A percentile compares a stretch with the other conserved stretches of the same genome.
Evolutionary conservation across 2,797 vertebrate species (phyloP).

Genomic region (Phrynocephalus forsythii): DNA sequence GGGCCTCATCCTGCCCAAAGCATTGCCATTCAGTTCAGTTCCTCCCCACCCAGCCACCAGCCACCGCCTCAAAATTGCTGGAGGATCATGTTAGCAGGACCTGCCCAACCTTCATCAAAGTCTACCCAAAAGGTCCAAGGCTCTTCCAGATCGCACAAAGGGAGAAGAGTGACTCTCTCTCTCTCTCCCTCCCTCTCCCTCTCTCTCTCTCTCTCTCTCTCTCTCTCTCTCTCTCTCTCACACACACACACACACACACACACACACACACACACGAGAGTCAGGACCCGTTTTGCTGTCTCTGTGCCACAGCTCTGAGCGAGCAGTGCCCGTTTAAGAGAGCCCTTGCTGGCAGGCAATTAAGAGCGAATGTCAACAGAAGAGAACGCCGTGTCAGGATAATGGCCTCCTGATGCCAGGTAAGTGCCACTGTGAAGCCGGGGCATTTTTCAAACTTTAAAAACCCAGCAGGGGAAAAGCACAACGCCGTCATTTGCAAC

Average conservation of each 20-base stretch:
- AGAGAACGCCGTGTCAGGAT: neutral
- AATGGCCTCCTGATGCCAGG: conserved; percentile 23
- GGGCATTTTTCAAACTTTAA: conserved; percentile 55
- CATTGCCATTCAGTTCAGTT: too few relatives aligned
- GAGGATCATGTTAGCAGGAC: neutral
- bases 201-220: too few relatives aligned
- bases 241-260: neutral
- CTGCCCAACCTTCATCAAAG: neutral
- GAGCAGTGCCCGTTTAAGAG: neutral
- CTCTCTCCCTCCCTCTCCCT: too few relatives aligned
- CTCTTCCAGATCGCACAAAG: neutral
- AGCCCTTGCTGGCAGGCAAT: neutral
- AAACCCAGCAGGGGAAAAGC: conserved; percentile 9
- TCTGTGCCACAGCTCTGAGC: neutral
- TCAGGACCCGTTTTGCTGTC: neutral
- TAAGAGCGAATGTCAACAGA: conserved; percentile 5
- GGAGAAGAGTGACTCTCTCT: too few relatives aligned
- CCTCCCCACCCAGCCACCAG: too few relatives aligned
- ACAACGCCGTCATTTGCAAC: neutral
- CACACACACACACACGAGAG: too few relatives aligned
- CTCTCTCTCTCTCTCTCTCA: too few relatives aligned
- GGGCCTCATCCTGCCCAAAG: too few relatives aligned
- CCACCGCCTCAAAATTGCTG: neutral
- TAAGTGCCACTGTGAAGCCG: conserved; percentile 46
- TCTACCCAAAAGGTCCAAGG: neutral